Base-by-base conservation (phyloP, 37 sponge, comb jelly and placozoan species). In the Bolinopsis microptera region DNA sequence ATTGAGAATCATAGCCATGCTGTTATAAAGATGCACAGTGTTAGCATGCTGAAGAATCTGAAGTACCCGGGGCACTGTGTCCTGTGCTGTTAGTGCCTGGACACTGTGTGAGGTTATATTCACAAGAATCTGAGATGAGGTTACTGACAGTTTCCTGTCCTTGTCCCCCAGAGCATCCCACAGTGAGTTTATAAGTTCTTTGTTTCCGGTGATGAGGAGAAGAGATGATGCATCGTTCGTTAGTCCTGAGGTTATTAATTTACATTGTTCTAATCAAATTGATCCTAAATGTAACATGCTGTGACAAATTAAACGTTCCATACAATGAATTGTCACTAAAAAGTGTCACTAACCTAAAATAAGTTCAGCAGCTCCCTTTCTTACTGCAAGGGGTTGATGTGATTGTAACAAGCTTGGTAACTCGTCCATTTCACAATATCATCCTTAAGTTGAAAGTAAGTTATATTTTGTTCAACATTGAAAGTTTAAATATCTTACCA, bases 1-100 rank as follows among this genome's bases (percentile, higher is more conserved):
- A 27, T 23, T 86, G 61, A 86, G 90, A 27, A 86, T 40, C 61
- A 33, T 86, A 28, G 61, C 90, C 23, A 86, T 27, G 90, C 90
- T 40, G 61, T 86, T 39, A 38, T 86, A 86, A 0, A 86, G n/a
- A 40, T 86, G 48, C 0, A 39, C 26, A 8, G 22, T 8, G 3
- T 35, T 18, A 77, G 33, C 3, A 77, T 77, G 1, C 2, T 77
- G 80, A 32, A 77, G 37, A 3, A 35, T 9, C 21, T 1, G 5
- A 16, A 77, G 35, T 9, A 77, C 0, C 36, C 33, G 27, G 21
- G 80, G 32, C 27, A 77, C 61, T 72, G 75, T 86, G 0, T 86
- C 1, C 0, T 41, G 1, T 13, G 90, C 26, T 41, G 90, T 21
- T 2, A 16, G 24, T 1, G 13, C 3, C 22, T 86, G 34, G 90